These are phyloP conservation scores for Colistium nudipinnis DNA, from an alignment of 2,113 vertebrate genomes.

Conservation along the genomic window DNA sequence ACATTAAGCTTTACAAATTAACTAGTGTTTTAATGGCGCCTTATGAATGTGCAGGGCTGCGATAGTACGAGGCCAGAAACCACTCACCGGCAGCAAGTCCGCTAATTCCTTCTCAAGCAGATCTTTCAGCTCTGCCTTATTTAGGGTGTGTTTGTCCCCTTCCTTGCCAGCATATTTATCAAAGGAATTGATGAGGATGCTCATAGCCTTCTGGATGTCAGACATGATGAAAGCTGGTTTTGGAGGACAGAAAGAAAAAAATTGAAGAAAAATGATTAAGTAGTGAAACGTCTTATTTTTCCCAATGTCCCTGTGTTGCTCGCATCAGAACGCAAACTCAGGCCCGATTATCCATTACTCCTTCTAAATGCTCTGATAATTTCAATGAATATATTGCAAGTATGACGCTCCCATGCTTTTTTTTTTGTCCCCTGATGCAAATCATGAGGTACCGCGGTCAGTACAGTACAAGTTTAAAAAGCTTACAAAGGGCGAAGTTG, in stretches of 20 bases:
- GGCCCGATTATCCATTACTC: not conserved
- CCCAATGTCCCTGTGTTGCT: not conserved
- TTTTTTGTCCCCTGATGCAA: not conserved
- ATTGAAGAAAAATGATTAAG: not conserved
- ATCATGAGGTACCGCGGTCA: slow-evolving; percentile 19
- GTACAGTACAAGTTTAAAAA: not conserved
- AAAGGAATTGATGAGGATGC: slow-evolving; percentile 83
- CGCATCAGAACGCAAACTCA: not conserved
- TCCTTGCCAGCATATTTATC: slow-evolving; percentile 87
- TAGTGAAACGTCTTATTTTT: not conserved
- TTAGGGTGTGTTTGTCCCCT: slow-evolving; percentile 85
- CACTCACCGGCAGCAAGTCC: slow-evolving; percentile 81
- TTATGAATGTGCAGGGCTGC: not conserved
- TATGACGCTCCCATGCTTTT: not conserved
- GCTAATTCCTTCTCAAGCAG: slow-evolving; percentile 84
- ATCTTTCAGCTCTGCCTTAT: slow-evolving; percentile 87
- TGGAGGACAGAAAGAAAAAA: not conserved
- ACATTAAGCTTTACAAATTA: not conserved
- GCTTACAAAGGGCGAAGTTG: slow-evolving; percentile 9
- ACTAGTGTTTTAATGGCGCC: not conserved
- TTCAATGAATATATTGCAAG: too few relatives aligned
- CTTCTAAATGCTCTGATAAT: too few relatives aligned
- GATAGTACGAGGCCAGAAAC: not conserved
- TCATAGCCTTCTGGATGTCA: slow-evolving; percentile 79
- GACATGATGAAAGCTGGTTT: slow-evolving; percentile 63